Conservation (phyloP, 2,888 invertebrate species). For the Lasioglossum pauxillum region DNA sequence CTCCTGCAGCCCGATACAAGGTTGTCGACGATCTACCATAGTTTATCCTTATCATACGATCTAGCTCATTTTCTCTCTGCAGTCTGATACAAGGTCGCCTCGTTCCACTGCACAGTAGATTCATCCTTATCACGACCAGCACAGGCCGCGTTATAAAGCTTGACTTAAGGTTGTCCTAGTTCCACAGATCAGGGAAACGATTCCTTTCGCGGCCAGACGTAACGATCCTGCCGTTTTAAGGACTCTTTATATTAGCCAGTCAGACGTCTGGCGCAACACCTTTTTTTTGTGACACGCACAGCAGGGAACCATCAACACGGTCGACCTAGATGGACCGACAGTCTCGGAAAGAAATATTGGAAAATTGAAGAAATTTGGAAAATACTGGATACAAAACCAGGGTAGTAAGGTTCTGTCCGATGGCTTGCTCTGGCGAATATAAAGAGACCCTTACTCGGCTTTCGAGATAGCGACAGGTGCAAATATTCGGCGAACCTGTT, state of each 20-base stretch:
- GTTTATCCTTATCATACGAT: neutral
- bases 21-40: neutral
- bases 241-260: no score
- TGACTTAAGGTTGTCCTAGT: neutral
- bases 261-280: no score
- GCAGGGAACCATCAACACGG: no score
- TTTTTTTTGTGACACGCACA: no score
- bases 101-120: constrained; percentile 6
- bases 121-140: neutral
- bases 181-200: neutral
- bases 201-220: neutral
- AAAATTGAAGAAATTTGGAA: no score
- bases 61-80: neutral
- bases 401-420: no score
- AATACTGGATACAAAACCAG: no score
- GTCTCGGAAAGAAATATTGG: no score
- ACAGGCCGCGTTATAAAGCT: neutral
- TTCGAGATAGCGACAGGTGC: neutral
- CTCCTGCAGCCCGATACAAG: neutral
- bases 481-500: neutral
- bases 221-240: neutral
- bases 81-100: neutral
- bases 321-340: no score
- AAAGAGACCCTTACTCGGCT: neutral
- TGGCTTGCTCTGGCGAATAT: no score